phyloP scores from a whole-genome alignment of 2,113 vertebrate genomes.

The Syngnathus typhle region DNA sequence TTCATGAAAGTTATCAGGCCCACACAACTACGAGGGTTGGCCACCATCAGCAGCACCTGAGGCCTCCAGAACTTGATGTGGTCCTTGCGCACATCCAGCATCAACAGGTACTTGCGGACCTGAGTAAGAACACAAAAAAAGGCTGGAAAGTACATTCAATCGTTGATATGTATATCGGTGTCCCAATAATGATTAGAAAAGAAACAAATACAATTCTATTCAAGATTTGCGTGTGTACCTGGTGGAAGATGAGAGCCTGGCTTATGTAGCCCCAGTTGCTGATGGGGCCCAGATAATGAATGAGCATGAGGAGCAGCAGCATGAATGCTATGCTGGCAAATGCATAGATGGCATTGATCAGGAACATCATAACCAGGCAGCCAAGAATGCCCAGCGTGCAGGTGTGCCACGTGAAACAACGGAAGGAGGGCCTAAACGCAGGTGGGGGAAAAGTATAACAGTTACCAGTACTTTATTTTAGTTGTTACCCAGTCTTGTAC shows the following conservation, averaged over 20 bases:
- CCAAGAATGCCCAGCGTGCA: constrained; percentile 73
- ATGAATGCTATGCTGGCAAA: constrained; percentile 74
- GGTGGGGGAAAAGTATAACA: too few species aligned
- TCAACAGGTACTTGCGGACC: constrained; percentile 90
- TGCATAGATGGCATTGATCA: constrained; percentile 72
- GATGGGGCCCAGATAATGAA: constrained; percentile 70
- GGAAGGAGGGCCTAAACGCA: constrained; percentile 68
- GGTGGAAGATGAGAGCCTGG: constrained; percentile 78
- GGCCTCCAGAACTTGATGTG: constrained; percentile 95
- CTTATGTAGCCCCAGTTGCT: constrained; percentile 80
- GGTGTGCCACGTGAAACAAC: constrained; percentile 75
- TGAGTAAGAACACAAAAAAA: constrained; percentile 33
- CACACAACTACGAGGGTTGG: constrained; percentile 78
- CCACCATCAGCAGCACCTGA: constrained; percentile 86
- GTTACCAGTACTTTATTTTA: too few species aligned
- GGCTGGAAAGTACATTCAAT: neutral
- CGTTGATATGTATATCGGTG: neutral
- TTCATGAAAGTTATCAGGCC: constrained; percentile 85
- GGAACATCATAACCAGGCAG: constrained; percentile 78
- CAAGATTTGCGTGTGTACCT: constrained; percentile 46
- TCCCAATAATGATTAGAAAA: neutral
- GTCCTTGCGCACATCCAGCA: constrained; percentile 89
- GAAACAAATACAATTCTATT: neutral
- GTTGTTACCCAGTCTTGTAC: neutral
- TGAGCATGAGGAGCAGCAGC: constrained; percentile 71